Evolutionary conservation across 2,797 vertebrate genomes (phyloP).

Genomic region (Alcedo quadribrachys): DNA sequence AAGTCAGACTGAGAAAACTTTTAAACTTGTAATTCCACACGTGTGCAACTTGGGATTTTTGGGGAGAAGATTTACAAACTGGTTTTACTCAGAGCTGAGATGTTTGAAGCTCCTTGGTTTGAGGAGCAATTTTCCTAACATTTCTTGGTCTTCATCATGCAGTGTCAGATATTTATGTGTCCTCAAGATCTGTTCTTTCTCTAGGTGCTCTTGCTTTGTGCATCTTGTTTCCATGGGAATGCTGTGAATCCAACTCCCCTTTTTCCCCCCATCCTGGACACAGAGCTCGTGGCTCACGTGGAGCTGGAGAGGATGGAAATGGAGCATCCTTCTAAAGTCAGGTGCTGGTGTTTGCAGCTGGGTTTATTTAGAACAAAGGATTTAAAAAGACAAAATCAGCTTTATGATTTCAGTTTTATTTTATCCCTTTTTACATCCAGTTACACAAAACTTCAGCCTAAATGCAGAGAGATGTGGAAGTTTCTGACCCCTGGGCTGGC

Average conservation of each 20-base stretch:
- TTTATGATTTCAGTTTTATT: background rate
- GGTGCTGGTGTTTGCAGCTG: accelerated
- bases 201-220: background rate
- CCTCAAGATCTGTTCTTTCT: background rate
- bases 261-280: too few relatives aligned
- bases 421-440: background rate
- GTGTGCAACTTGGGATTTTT: background rate
- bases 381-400: accelerated
- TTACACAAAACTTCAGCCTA: accelerated
- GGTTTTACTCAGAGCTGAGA: background rate
- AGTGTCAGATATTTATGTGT: accelerated
- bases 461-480: accelerated
- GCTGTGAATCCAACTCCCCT: background rate
- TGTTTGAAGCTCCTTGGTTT: accelerated
- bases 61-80: background rate
- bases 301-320: accelerated
- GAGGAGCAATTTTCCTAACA: background rate
- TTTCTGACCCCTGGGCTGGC: accelerated
- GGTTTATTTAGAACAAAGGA: background rate
- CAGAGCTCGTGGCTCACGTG: accelerated
- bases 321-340: background rate
- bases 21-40: accelerated
- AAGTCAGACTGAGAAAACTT: background rate
- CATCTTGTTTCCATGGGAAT: background rate
- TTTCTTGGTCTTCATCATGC: accelerated